Evolutionary conservation across 2,888 invertebrate species (phyloP), one percentile per base, ranked within the genome.

Genomic region (Scelioninae gen. 2): DNA sequence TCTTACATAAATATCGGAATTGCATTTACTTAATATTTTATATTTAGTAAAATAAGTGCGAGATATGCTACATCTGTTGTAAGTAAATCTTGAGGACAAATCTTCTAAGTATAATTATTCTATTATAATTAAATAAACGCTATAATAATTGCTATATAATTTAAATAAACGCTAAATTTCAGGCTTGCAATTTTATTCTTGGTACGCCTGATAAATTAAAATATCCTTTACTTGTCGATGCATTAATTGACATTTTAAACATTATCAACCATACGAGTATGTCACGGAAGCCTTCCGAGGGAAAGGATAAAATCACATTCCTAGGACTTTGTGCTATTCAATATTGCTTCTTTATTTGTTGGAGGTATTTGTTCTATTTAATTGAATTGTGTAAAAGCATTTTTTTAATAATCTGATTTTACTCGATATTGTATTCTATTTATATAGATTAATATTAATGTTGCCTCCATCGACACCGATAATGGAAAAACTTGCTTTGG

Each of bases 141-240:
- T n/a, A n/a, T 31, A 31, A 7, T 9, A 31, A 9, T 2, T 15
- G 31, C 28, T 3, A 9, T 15, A 33, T 50, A 5, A n/a, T n/a
- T 39, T 16, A 28, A 33, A 6, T 22, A 33, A 52, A 35, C 25
- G 28, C 52, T 35, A n/a, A n/a, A 16, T 63, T 67, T 41, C 9
- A 73, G 89, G 97, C 97, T 1, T 95, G 96, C 87, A 97, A 96
- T 88, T 97, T 97, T 83, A 93, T 97, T 68, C 88, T 97, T 73
- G 96, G 96, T 53, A 96, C 96, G 1, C 93, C 95, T 0, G 97
- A 97, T 83, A 95, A 95, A 86, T 88, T 97, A 55, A 93, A 95
- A 81, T 97, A 97, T 87, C 93, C 94, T 0, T 85, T 94, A 41
- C 87, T 98, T 5, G 90, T 97, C 74, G 95, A 96, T 82, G 94